phyloP scores from a whole-genome alignment of 1,140 invertebrate species.

The Vollenhovia emeryi region DNA sequence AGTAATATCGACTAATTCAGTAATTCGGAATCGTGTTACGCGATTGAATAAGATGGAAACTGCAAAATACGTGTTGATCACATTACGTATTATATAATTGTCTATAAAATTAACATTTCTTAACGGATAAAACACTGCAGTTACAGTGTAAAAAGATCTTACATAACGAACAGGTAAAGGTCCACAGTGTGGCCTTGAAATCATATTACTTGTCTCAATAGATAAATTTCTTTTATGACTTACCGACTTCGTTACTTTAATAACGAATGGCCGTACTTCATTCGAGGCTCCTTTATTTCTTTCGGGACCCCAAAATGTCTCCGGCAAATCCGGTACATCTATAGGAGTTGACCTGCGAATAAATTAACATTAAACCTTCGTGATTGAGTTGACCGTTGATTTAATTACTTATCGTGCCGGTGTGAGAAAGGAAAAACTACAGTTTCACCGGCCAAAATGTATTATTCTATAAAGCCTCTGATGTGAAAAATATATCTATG shows the following conservation, averaged over 20 bases:
- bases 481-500: neutral
- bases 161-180: neutral
- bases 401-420: neutral
- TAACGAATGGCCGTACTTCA: slow-evolving; percentile 84
- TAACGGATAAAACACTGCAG: neutral
- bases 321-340: slow-evolving; percentile 67
- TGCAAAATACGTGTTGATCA: neutral
- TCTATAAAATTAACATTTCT: neutral
- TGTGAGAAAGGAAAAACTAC: neutral
- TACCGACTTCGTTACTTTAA: slow-evolving; percentile 76
- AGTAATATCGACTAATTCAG: neutral
- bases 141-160: neutral
- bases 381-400: neutral
- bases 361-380: neutral
- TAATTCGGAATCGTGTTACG: neutral
- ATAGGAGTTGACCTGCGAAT: neutral
- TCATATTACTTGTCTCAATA: neutral
- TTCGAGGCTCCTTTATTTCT: slow-evolving; percentile 77
- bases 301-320: slow-evolving; percentile 85
- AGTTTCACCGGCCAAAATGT: neutral
- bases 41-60: neutral
- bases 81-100: neutral
- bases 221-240: slow-evolving; percentile 7
- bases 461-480: neutral
- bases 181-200: neutral